Evolutionary conservation across 2,797 vertebrate genomes (phyloP).

Genomic region (Labeo calbasu): DNA sequence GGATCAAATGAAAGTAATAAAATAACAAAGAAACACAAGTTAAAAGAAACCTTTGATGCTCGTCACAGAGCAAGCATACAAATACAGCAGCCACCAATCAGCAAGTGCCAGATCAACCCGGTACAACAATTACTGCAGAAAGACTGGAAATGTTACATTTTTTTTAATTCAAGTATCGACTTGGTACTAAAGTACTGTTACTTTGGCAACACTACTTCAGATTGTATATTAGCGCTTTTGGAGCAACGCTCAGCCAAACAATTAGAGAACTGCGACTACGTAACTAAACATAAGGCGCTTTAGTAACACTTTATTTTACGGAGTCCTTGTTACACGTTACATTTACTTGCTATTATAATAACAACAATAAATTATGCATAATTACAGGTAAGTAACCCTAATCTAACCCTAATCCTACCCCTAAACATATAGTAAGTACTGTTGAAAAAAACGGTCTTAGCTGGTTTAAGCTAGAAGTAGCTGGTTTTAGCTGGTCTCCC

Average conservation of each 20-base stretch:
- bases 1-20: background rate
- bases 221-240: background rate
- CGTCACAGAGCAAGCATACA: background rate
- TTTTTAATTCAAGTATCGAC: background rate
- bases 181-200: too few species aligned
- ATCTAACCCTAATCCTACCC: too few species aligned
- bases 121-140: background rate
- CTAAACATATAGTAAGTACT: too few species aligned
- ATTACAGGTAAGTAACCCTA: too few species aligned
- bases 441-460: too few species aligned
- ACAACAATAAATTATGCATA: too few species aligned
- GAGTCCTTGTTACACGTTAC: too few species aligned
- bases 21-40: background rate
- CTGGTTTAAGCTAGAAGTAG: too few species aligned
- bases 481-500: too few species aligned
- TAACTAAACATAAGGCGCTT: background rate
- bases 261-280: background rate
- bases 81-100: background rate
- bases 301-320: too few species aligned
- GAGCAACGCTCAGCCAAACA: background rate
- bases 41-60: background rate
- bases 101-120: background rate
- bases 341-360: too few species aligned
- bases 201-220: too few species aligned
- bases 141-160: background rate